Conservation (phyloP, 2,113 vertebrate genomes). For the Connochaetes taurinus region DNA sequence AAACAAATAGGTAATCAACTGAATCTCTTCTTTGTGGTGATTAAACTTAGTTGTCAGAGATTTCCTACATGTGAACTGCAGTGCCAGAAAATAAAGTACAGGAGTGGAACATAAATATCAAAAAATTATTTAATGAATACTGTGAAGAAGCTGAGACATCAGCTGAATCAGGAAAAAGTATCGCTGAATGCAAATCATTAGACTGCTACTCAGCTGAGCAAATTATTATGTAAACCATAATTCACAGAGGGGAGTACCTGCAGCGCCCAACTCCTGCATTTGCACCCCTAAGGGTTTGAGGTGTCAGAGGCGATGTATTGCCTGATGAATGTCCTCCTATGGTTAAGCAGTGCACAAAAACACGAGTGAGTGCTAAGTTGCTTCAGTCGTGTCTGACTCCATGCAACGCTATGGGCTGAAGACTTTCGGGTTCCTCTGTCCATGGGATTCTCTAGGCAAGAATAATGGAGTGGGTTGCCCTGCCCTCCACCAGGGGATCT, state of each 20-base stretch:
- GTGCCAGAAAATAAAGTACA: slow-evolving; percentile 56
- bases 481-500: neutral
- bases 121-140: slow-evolving; percentile 69
- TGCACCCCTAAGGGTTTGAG: neutral
- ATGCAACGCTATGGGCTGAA: neutral
- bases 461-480: neutral
- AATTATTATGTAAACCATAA: slow-evolving; percentile 39
- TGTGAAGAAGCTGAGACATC: slow-evolving; percentile 50
- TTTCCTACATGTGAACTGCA: slow-evolving; percentile 41
- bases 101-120: slow-evolving; percentile 60
- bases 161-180: slow-evolving; percentile 62
- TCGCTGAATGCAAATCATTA: slow-evolving; percentile 59
- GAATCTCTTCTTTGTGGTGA: slow-evolving; percentile 44
- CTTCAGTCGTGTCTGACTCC: neutral
- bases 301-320: neutral
- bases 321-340: neutral
- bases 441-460: neutral
- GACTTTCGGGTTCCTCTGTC: neutral
- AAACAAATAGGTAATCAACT: slow-evolving; percentile 53
- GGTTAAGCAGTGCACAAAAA: neutral
- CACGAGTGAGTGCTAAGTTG: neutral
- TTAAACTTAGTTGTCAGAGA: slow-evolving; percentile 58
- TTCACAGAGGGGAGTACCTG: neutral
- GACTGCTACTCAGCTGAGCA: slow-evolving; percentile 22
- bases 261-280: neutral